Percentiles rank a stretch among this genome's conserved stretches.
Evolutionary conservation across 2,113 vertebrate genomes (phyloP).

Genomic region (Paraplagusia blochii): DNA sequence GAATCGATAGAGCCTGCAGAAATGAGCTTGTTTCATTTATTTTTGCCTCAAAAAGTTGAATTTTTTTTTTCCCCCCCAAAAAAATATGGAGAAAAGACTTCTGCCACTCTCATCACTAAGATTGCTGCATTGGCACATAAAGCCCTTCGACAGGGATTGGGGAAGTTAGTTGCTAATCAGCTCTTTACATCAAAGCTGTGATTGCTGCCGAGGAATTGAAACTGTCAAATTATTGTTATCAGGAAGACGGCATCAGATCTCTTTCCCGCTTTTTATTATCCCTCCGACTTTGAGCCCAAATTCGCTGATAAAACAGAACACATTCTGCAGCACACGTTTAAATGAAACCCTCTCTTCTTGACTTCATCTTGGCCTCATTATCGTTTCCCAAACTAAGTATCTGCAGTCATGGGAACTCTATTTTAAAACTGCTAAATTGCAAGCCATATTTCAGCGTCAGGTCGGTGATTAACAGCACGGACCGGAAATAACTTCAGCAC

Average conservation of each 20-base stretch:
- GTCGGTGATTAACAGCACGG: constrained; percentile 65
- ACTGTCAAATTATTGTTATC: constrained; percentile 52
- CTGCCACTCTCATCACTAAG: constrained; percentile 8
- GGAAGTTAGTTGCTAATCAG: constrained; percentile 43
- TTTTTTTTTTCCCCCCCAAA: constrained; percentile 5
- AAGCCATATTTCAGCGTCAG: constrained; percentile 63
- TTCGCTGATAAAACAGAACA: constrained; percentile 49
- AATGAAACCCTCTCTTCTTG: constrained; percentile 47
- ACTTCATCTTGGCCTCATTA: constrained; percentile 64
- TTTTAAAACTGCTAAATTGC: constrained; percentile 70
- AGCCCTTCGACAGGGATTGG: constrained; percentile 21
- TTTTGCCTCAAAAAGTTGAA: not conserved
- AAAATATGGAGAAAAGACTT: constrained; percentile 2
- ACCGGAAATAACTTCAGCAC: constrained; percentile 69
- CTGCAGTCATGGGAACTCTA: constrained; percentile 61
- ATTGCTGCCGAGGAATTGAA: constrained; percentile 47
- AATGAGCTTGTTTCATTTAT: not conserved
- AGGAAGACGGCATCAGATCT: constrained; percentile 36
- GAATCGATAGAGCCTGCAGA: not conserved
- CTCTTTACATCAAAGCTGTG: constrained; percentile 37
- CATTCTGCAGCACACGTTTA: constrained; percentile 27
- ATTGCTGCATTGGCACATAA: constrained; percentile 29
- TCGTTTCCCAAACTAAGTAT: constrained; percentile 54
- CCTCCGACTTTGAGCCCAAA: constrained; percentile 35
- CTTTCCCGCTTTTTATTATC: constrained; percentile 45